Evolutionary conservation across 2,113 vertebrate species (phyloP), one percentile per base, ranked within the genome.

Genomic region (Ifrita kowaldi): DNA sequence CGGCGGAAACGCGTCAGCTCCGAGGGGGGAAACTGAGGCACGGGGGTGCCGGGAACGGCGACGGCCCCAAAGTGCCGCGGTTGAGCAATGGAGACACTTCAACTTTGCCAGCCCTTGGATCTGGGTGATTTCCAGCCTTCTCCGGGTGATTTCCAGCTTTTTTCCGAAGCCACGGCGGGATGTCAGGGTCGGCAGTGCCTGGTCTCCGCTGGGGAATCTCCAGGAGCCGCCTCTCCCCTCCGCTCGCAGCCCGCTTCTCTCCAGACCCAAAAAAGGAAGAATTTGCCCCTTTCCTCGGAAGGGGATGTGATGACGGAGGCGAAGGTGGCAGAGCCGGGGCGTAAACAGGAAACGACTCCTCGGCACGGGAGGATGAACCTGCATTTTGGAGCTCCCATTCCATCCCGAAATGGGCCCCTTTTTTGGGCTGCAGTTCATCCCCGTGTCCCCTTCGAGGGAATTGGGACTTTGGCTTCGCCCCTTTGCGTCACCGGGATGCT

Each of bases 321-420:
- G 27, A 95, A 87, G 95, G 93, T 89, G 93, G 85, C 70, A 94
- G 92, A 6, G 47, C 65, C 12, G 15, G n/a, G 86, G 30, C 13
- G 77, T 97, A 98, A 98, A 98, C 98, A 98, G 98, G 98, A 98
- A 97, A 84, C n/a, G 37, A n/a, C 87, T 90, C 86, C 91, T 60
- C 17, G 2, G 71, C 1, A 0, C 30, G 1, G 32, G 44, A 55
- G 49, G 71, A 44, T 53, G 64, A 86, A 86, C 71, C 67, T 49
- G 87, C 32, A 0, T 8, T 11, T 17, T 3, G 11, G 75, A 63
- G 78, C 44, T 64, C 32, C 73, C 46, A 33, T 63, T 10, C 41
- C 41, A 39, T 12, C 85, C 83, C 76, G 1, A 41, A 39, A 44
- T 2, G 0, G 10, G 6, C 3, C 1, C 1, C 9, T 41, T 16